A percentile compares a stretch with the other conserved stretches of the same genome.
phyloP scores from a whole-genome alignment of 2,888 invertebrate species.

The Rotaria sp. region DNA sequence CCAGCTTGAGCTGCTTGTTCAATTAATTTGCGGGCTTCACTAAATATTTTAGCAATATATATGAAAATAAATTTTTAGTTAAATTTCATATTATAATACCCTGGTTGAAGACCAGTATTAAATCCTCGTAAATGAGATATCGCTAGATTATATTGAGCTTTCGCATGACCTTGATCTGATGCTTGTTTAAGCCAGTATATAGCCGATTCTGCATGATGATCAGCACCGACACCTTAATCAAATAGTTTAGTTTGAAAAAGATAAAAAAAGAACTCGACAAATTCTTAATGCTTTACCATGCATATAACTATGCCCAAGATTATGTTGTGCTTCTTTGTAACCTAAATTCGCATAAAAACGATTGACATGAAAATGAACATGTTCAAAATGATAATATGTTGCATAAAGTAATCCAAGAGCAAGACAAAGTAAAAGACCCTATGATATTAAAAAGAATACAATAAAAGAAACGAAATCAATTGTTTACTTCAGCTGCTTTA shows the following conservation, averaged over 20 bases:
- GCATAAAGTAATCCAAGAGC: constrained; percentile 33
- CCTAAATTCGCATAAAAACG: constrained; percentile 56
- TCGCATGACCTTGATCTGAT: constrained; percentile 58
- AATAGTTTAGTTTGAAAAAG: not conserved
- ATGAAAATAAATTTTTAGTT: not conserved
- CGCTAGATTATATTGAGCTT: constrained; percentile 59
- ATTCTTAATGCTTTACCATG: constrained; percentile 47
- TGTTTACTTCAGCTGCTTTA: constrained; percentile 47
- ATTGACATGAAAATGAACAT: constrained; percentile 56
- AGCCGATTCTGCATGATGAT: constrained; percentile 54
- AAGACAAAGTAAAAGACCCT: constrained; percentile 30
- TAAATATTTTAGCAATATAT: constrained; percentile 43
- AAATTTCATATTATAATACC: constrained; percentile 1
- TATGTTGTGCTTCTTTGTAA: constrained; percentile 56
- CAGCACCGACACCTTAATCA: constrained; percentile 53
- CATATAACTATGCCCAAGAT: constrained; percentile 56
- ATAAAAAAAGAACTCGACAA: not conserved
- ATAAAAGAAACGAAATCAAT: not conserved
- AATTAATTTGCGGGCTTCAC: constrained; percentile 55
- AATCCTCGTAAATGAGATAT: constrained; percentile 58
- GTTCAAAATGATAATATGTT: constrained; percentile 55
- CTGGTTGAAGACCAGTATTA: constrained; percentile 46
- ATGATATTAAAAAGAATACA: not conserved
- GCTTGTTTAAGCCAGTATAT: constrained; percentile 59
- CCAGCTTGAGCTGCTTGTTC: constrained; percentile 56